A percentile compares a stretch with the other conserved stretches of the same genome.
Conservation (phyloP, 2,797 vertebrate species). For the Hippocampus kuda region DNA sequence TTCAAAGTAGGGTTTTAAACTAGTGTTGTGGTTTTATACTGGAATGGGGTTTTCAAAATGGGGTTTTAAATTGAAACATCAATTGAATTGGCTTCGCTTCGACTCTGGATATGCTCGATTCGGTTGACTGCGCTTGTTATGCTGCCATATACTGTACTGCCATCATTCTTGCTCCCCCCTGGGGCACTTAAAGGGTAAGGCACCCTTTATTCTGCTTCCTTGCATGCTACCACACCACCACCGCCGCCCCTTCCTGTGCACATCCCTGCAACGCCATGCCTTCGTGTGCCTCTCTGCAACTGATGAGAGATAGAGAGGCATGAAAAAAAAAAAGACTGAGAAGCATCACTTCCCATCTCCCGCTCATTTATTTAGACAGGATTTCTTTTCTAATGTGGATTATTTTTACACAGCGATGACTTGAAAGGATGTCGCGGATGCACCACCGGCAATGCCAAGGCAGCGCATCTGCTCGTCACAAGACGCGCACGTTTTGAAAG, state of each 20-base stretch:
- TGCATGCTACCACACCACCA: conserved; percentile 9
- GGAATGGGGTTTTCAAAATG: too few species aligned
- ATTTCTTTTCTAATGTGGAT: conserved; percentile 31
- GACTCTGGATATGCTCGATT: not conserved
- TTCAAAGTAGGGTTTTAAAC: too few species aligned
- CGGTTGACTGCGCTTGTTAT: conserved; percentile 14
- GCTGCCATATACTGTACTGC: conserved; percentile 7
- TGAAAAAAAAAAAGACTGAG: conserved; percentile 12
- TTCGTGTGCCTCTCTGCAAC: conserved; percentile 28
- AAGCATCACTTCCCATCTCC: conserved; percentile 26
- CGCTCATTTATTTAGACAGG: conserved; percentile 24
- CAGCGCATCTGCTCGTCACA: conserved; percentile 33
- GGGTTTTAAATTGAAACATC: too few species aligned
- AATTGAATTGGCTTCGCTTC: conserved; percentile 54
- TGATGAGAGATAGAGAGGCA: conserved; percentile 33
- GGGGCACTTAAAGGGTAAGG: conserved; percentile 52
- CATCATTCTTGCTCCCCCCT: conserved; percentile 17
- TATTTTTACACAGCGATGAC: conserved; percentile 49
- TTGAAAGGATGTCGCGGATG: conserved; percentile 33
- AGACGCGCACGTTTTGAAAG: conserved; percentile 41
- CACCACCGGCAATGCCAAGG: conserved; percentile 49
- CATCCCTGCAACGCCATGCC: conserved; percentile 40
- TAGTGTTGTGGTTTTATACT: too few species aligned
- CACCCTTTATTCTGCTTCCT: conserved; percentile 26
- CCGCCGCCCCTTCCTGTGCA: conserved; percentile 28